A percentile compares a stretch with the other conserved stretches of the same genome.
Evolutionary conservation across 2,113 vertebrate genomes (phyloP).

Genomic region (Thomomys bottae): DNA sequence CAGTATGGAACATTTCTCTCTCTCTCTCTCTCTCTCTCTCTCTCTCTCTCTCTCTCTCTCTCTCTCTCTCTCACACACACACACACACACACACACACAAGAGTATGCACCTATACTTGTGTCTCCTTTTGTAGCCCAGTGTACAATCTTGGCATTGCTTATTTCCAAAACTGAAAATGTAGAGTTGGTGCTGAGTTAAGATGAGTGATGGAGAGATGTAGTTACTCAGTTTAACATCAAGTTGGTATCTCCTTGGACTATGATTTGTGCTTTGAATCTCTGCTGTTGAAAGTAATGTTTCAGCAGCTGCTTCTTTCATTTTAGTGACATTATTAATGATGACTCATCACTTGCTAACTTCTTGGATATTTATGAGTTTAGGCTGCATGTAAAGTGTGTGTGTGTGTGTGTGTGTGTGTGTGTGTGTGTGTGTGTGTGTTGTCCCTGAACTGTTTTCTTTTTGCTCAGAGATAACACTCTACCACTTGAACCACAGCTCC

Average conservation of each 20-base stretch:
- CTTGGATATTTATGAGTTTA: constrained; percentile 12
- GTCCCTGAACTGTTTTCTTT: no score
- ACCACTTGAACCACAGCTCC: no score
- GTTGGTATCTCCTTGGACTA: neutral
- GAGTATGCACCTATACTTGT: rapidly evolving
- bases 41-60: no score
- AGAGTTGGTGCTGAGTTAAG: neutral
- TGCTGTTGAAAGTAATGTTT: constrained; percentile 8
- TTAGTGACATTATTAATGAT: constrained; percentile 24
- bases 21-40: no score
- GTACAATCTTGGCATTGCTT: neutral
- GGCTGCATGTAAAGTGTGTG: neutral
- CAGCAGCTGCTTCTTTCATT: constrained; percentile 2
- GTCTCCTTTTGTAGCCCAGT: neutral
- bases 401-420: no score
- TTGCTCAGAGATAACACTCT: no score
- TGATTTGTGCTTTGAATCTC: neutral
- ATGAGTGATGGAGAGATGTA: neutral
- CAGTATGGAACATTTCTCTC: no score
- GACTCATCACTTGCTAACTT: neutral
- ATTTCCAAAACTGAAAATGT: constrained; percentile 1
- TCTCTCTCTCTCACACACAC: no score
- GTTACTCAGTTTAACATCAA: neutral
- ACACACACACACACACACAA: neutral
- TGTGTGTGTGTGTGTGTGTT: no score